These are phyloP conservation scores for Drosophila repletoides DNA, from an alignment of 1,140 invertebrate species.

Conservation along the genomic window DNA sequence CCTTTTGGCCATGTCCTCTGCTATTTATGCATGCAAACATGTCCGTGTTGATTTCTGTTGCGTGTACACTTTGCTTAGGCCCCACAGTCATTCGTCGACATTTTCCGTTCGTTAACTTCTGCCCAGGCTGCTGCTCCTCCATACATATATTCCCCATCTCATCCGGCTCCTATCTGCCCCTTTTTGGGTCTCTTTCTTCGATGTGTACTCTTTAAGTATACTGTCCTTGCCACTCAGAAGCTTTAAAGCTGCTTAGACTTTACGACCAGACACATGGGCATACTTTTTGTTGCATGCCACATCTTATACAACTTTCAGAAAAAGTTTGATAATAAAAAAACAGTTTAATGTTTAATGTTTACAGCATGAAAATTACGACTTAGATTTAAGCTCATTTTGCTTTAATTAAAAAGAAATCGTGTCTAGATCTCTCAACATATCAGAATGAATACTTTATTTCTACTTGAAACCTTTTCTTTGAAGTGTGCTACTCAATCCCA, in stretches of 20 bases:
- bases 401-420: too few relatives aligned
- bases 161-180: too few relatives aligned
- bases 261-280: conserved; percentile 12
- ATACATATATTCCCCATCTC: neutral
- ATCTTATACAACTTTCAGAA: conserved; percentile 23
- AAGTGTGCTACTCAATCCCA: too few relatives aligned
- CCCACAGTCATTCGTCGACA: conserved; percentile 42
- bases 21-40: conserved; percentile 80
- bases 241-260: conserved; percentile 49
- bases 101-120: conserved; percentile 52
- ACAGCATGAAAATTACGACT: too few relatives aligned
- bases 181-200: neutral
- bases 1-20: conserved; percentile 60
- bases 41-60: conserved; percentile 70
- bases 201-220: conserved; percentile 8
- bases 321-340: neutral
- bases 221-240: conserved; percentile 21
- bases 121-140: conserved; percentile 1
- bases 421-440: too few relatives aligned
- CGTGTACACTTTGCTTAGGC: conserved; percentile 65
- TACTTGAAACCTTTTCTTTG: too few relatives aligned
- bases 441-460: too few relatives aligned
- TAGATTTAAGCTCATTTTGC: too few relatives aligned
- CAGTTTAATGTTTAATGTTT: neutral
- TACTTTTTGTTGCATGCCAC: conserved; percentile 12